A percentile compares a stretch with the other conserved stretches of the same genome.
phyloP scores from a whole-genome alignment of 2,888 invertebrate species.

The Pteria penguin region DNA sequence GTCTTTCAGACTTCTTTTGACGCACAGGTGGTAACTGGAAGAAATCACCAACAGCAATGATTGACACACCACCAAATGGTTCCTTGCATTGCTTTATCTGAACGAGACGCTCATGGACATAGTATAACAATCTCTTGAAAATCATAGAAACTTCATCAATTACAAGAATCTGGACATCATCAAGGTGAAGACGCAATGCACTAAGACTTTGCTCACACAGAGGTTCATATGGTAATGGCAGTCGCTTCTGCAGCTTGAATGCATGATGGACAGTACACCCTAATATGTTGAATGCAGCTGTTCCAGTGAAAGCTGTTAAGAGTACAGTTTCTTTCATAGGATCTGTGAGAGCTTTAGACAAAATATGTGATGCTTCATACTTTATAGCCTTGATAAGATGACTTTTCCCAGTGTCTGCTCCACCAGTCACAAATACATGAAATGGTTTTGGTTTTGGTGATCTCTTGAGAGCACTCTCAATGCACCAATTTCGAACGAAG shows the following conservation, averaged over 20 bases:
- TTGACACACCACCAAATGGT: no score
- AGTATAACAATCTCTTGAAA: no score
- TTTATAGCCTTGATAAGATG: background rate
- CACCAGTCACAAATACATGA: background rate
- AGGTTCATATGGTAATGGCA: background rate
- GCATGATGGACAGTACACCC: background rate
- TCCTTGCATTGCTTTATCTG: no score
- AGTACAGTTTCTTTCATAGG: background rate
- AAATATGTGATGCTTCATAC: background rate
- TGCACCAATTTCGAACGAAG: constrained; percentile 15
- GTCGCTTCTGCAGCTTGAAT: background rate
- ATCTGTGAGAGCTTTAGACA: background rate
- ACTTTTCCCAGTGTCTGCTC: background rate
- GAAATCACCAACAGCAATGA: no score
- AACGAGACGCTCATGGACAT: no score
- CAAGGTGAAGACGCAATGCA: no score
- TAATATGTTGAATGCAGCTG: constrained; percentile 11
- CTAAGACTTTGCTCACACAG: no score
- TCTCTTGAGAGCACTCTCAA: background rate
- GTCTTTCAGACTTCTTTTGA: no score
- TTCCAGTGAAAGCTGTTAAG: constrained; percentile 2
- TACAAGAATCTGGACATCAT: no score
- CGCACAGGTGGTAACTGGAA: no score
- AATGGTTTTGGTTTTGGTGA: background rate
- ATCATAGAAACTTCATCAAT: no score